Percentiles rank a stretch among this genome's conserved stretches.
Evolutionary conservation across 2,113 vertebrate species (phyloP).

Genomic region (Arenaria interpres): DNA sequence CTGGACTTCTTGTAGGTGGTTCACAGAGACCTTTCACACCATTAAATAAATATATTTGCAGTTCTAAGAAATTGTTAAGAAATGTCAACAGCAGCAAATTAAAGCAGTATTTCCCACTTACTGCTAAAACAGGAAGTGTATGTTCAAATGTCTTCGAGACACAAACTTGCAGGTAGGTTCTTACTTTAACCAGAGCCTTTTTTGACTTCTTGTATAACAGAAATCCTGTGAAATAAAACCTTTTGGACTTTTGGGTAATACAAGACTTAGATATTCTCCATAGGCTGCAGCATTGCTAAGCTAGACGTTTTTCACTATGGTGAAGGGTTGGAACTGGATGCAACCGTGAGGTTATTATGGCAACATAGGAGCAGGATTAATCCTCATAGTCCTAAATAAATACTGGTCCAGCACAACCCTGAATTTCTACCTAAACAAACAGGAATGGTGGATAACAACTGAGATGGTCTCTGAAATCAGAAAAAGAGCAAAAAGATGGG

Average conservation of each 20-base stretch:
- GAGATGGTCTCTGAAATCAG: not conserved
- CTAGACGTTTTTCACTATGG: not conserved
- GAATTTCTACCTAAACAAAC: not conserved
- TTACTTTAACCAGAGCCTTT: not conserved
- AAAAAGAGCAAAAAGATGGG: not conserved
- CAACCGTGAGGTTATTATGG: not conserved
- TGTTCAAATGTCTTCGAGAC: not conserved
- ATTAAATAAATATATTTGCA: not conserved
- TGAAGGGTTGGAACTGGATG: not conserved
- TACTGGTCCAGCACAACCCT: not conserved
- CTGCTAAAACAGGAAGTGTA: accelerated
- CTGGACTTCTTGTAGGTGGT: not conserved
- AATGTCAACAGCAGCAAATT: not conserved
- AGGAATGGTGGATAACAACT: not conserved
- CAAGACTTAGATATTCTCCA: not conserved
- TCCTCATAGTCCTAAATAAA: not conserved
- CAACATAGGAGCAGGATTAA: not conserved
- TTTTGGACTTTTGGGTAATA: not conserved
- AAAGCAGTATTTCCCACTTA: not conserved
- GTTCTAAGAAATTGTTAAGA: not conserved
- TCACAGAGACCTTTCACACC: not conserved
- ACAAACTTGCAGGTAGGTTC: not conserved
- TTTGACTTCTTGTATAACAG: not conserved
- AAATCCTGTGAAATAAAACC: not conserved
- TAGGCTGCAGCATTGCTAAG: not conserved